These are phyloP conservation scores for Cryptus viduatorius DNA, from an alignment of 2,888 invertebrate species.

Conservation along the genomic window DNA sequence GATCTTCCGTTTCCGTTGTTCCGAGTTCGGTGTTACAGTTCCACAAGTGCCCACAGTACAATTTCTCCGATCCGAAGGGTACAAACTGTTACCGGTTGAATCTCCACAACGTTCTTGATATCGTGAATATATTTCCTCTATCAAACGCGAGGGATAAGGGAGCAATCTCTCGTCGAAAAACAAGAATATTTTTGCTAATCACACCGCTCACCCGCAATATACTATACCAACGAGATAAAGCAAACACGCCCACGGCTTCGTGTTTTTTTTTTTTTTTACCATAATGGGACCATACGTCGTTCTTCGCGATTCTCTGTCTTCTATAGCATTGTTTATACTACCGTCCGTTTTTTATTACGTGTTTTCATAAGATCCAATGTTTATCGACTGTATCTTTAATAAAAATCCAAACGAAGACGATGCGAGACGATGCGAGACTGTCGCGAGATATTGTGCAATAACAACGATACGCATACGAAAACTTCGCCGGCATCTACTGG, in stretches of 20 bases:
- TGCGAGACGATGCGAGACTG: neutral
- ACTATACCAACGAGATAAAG: slow-evolving; percentile 43
- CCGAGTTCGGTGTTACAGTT: slow-evolving; percentile 11
- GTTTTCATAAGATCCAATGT: slow-evolving; percentile 40
- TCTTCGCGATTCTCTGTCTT: neutral
- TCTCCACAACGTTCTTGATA: neutral
- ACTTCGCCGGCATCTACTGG: too few relatives aligned
- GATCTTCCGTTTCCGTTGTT: slow-evolving; percentile 30
- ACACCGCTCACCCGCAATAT: slow-evolving; percentile 27
- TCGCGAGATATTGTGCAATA: neutral
- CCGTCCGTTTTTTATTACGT: neutral
- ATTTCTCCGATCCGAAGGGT: neutral
- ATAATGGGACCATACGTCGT: slow-evolving; percentile 33
- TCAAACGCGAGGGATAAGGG: slow-evolving; percentile 21
- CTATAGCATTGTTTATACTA: slow-evolving; percentile 23
- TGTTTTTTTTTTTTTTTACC: slow-evolving; percentile 38
- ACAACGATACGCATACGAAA: neutral
- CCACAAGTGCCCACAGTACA: neutral
- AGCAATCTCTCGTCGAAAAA: slow-evolving; percentile 64
- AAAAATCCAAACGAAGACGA: neutral
- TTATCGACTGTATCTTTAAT: neutral
- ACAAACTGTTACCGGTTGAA: neutral
- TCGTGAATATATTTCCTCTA: neutral
- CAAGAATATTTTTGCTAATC: slow-evolving; percentile 65
- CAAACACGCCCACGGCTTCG: slow-evolving; percentile 60